Percentiles rank a stretch among this genome's conserved stretches.
These are phyloP conservation scores for Melanostoma scalare DNA, from an alignment of 2,888 invertebrate genomes.

Conservation along the genomic window DNA sequence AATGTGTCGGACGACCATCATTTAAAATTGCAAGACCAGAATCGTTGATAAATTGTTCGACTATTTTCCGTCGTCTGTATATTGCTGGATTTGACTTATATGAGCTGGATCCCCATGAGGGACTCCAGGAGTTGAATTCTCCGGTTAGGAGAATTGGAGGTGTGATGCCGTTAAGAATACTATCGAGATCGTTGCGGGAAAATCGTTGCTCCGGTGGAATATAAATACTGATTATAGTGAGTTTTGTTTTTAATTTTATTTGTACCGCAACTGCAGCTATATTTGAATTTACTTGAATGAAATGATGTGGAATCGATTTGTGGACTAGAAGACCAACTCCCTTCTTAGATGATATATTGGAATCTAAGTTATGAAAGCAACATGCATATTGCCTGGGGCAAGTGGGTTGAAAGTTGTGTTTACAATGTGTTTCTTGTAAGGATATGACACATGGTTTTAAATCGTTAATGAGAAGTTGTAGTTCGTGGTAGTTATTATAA, in stretches of 20 bases:
- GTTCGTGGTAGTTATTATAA: too few relatives aligned
- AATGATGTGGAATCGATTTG: slow-evolving; percentile 50
- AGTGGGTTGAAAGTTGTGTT: neutral
- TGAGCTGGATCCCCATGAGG: slow-evolving; percentile 35
- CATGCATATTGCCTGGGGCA: slow-evolving; percentile 15
- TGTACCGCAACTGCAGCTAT: slow-evolving; percentile 36
- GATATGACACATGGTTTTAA: too few relatives aligned
- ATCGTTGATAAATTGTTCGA: slow-evolving; percentile 24
- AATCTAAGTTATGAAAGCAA: slow-evolving; percentile 43
- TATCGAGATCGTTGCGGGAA: neutral
- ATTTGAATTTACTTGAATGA: slow-evolving; percentile 20
- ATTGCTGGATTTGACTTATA: too few relatives aligned
- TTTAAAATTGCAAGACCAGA: slow-evolving; percentile 18
- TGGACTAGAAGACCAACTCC: slow-evolving; percentile 54
- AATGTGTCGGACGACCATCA: slow-evolving; percentile 38
- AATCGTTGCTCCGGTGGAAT: slow-evolving; percentile 51
- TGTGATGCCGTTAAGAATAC: neutral
- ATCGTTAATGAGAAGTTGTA: too few relatives aligned
- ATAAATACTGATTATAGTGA: slow-evolving; percentile 27
- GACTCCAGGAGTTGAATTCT: slow-evolving; percentile 43
- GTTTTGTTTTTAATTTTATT: slow-evolving; percentile 24
- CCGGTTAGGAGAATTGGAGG: slow-evolving; percentile 33
- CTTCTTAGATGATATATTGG: slow-evolving; percentile 43
- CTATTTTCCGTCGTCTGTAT: slow-evolving; percentile 29
- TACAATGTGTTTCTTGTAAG: slow-evolving; percentile 10